Percentiles rank a stretch among this genome's conserved stretches.
These are phyloP conservation scores for Koerneria pararmatus DNA, from an alignment of 2,888 invertebrate genomes.

Conservation along the genomic window DNA sequence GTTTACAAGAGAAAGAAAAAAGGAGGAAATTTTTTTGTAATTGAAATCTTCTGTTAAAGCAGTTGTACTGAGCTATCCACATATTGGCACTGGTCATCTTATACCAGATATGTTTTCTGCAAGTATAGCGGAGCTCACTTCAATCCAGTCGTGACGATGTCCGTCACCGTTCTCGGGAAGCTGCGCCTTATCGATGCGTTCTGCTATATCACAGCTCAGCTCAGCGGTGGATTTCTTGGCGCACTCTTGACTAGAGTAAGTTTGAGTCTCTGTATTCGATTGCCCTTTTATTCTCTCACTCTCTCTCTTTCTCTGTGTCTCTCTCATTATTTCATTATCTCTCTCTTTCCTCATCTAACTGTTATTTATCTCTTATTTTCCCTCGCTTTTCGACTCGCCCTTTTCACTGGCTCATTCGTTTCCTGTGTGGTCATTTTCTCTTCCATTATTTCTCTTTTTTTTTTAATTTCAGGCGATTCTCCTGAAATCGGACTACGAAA, in stretches of 20 bases:
- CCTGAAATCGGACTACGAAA: too few species aligned
- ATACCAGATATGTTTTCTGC: neutral
- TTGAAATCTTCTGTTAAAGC: neutral
- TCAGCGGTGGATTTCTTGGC: constrained; percentile 61
- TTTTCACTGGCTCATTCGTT: neutral
- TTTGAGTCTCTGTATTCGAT: neutral
- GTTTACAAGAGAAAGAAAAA: neutral
- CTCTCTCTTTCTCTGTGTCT: constrained; percentile 1
- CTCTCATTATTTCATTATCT: neutral
- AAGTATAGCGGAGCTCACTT: constrained; percentile 62
- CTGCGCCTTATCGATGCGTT: constrained; percentile 37
- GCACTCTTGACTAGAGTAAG: constrained; percentile 52
- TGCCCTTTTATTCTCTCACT: too few species aligned
- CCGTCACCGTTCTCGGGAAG: constrained; percentile 47
- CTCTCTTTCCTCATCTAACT: neutral
- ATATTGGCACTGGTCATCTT: neutral
- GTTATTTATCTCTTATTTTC: neutral
- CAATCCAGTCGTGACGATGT: constrained; percentile 62
- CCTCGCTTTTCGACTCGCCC: neutral
- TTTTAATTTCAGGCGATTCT: too few species aligned
- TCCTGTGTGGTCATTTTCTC: too few species aligned
- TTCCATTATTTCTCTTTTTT: too few species aligned
- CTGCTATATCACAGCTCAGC: constrained; percentile 52
- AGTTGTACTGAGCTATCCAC: neutral
- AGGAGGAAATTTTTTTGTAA: neutral